Evolutionary conservation across 35 echinoderm and acorn worm genomes (phyloP).

Genomic region (Stichopus chloronotus): DNA sequence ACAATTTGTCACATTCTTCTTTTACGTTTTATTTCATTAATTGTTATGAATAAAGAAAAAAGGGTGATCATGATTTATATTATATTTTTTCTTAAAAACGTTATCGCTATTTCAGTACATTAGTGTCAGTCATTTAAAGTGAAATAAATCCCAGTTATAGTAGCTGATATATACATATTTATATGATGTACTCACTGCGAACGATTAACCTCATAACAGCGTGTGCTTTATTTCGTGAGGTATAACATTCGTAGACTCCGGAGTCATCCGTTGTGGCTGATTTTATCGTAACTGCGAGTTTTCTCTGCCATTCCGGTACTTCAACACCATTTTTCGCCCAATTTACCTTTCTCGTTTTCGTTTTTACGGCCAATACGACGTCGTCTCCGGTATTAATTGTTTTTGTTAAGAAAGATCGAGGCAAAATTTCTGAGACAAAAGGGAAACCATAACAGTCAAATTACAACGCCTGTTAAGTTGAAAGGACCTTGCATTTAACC

Average conservation of each 20-base stretch:
- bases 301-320: not conserved
- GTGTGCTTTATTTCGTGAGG: not conserved
- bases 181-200: not conserved
- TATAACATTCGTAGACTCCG: conserved; percentile 22
- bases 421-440: not conserved
- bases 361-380: not conserved
- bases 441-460: not conserved
- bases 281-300: not conserved
- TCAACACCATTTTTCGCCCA: not conserved
- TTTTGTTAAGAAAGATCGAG: not conserved
- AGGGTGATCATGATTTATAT: too few species aligned
- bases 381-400: not conserved
- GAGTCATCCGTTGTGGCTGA: not conserved
- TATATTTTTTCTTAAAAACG: too few species aligned
- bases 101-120: too few species aligned
- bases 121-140: too few species aligned
- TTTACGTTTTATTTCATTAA: too few species aligned
- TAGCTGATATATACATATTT: too few species aligned
- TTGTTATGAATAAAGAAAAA: too few species aligned
- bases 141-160: too few species aligned
- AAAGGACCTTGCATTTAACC: too few species aligned
- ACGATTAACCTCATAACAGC: conserved; percentile 25
- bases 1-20: too few species aligned
- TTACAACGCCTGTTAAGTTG: too few species aligned
- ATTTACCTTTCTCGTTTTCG: not conserved